A percentile compares a stretch with the other conserved stretches of the same genome.
phyloP scores from a whole-genome alignment of 2,888 invertebrate genomes.

The Drosophila setosimentum region DNA sequence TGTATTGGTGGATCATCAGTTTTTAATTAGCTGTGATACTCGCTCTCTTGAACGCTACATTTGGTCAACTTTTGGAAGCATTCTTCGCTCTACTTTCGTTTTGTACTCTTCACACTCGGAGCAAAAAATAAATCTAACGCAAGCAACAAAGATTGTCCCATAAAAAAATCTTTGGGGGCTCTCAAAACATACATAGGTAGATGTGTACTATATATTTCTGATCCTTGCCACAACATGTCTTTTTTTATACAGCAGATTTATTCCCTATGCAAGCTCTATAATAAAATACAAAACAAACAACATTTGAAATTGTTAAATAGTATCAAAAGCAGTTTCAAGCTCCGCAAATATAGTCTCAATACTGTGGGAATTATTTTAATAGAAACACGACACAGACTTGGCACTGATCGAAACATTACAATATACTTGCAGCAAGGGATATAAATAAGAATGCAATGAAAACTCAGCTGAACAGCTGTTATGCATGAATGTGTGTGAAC shows the following conservation, averaged over 20 bases:
- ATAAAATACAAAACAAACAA: background rate
- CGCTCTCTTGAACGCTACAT: background rate
- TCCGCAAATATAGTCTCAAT: background rate
- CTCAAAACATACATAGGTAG: no score
- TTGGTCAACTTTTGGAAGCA: background rate
- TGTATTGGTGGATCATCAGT: background rate
- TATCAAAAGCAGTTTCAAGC: background rate
- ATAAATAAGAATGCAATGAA: background rate
- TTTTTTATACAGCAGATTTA: background rate
- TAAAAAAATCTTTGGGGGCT: background rate
- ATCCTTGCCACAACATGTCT: background rate
- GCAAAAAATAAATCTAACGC: background rate
- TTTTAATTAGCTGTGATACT: background rate
- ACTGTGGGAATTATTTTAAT: background rate
- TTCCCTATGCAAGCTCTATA: background rate
- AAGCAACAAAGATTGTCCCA: background rate
- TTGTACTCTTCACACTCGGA: background rate
- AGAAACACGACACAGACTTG: background rate
- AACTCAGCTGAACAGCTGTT: conserved; percentile 7
- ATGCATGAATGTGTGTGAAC: background rate
- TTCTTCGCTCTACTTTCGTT: no score
- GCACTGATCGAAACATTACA: background rate
- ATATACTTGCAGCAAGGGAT: background rate
- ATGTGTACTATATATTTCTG: background rate
- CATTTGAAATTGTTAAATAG: background rate